Base-by-base conservation (phyloP, 1,140 invertebrate species). In the Drosophila chauvacae region DNA sequence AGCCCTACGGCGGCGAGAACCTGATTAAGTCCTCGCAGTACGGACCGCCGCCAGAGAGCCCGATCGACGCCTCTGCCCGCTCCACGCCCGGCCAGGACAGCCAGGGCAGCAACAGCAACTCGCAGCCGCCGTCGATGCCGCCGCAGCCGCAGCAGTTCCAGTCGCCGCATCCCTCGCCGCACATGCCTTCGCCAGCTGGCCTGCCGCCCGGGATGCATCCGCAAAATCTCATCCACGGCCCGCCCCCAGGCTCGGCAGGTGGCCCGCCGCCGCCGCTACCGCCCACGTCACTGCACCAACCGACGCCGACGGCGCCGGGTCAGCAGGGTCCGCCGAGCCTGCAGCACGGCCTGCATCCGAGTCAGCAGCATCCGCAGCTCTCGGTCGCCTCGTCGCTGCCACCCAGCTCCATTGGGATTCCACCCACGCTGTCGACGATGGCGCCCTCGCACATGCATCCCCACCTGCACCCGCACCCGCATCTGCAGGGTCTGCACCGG, bases 201-300 rank as follows among this genome's bases (percentile, higher is more conserved):
- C 62, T 86, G 18, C 93, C 92, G 10, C 92, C 93, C 7, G 91
- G 91, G 10, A 80, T 94, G 94, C 44, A 95, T 93, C 94, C 95
- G 50, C 95, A 95, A 92, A 95, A 95, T 91, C 92, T 95, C 57
- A 95, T 95, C 14, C 84, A 88, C 16, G 83, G 83, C 9, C 65
- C 73, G 30, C 78, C 77, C 1, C 66, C 77, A 9, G 60, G 65
- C 9, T 45, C 58, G 30, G 45, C 37, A 20, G 70, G 73, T 7
- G 60, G 59, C 2, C 81, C 81, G n/a, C 77, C 50, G 28, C 69
- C 47, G 23, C 23, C 23, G 20, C 20, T 20, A 20, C 77, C 77
- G 11, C 78, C 85, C 14, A 84, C 85, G 10, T 90, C 85, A 14
- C 51, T 88, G 48, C 85, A 88, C 39, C 84, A 88, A 47, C 68